phyloP scores from a whole-genome alignment of 53 echinoderm and acorn worm genomes.

The Glandiceps talaboti region DNA sequence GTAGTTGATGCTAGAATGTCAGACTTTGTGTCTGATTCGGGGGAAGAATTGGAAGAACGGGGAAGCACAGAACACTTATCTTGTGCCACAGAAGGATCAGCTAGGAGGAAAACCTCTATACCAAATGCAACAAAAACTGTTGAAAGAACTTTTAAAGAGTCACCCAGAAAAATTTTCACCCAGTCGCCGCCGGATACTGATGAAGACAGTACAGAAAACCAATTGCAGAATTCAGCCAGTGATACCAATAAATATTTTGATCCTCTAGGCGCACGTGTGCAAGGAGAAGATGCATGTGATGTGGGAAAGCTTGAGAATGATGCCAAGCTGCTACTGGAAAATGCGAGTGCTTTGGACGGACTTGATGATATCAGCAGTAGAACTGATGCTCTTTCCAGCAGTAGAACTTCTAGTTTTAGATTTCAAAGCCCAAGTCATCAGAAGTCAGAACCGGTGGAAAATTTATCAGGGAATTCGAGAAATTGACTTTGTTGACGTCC shows the following conservation, averaged over 20 bases:
- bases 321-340: too few relatives aligned
- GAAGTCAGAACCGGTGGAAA: neutral
- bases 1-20: neutral
- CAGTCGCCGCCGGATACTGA: neutral
- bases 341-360: neutral
- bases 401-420: neutral
- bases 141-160: neutral
- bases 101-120: neutral
- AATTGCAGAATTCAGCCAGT: neutral
- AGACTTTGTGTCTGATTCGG: neutral
- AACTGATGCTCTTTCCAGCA: conserved; percentile 27
- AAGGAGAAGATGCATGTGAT: neutral
- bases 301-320: neutral
- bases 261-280: neutral
- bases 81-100: neutral
- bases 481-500: too few relatives aligned
- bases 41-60: neutral
- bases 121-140: neutral
- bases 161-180: neutral
- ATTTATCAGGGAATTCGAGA: neutral
- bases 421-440: neutral
- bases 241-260: neutral
- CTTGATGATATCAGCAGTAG: conserved; percentile 40
- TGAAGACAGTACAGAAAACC: neutral
- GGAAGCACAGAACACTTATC: neutral